Percentiles rank a stretch among this genome's conserved stretches.
These are phyloP conservation scores for Tipula vernalis DNA, from an alignment of 2,888 invertebrate species.

Conservation along the genomic window DNA sequence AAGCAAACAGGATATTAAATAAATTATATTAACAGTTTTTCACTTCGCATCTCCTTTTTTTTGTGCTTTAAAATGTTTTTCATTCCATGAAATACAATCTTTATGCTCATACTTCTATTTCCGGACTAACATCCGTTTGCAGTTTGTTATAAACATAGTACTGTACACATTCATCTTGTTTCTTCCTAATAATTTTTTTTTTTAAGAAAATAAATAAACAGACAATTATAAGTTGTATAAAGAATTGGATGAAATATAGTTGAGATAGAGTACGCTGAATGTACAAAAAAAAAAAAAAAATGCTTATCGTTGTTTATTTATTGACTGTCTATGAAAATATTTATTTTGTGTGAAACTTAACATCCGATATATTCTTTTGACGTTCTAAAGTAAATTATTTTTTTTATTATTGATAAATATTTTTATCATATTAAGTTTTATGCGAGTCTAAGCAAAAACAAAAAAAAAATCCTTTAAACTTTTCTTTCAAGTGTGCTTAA, in stretches of 20 bases:
- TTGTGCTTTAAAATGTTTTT: not conserved
- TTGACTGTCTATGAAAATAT: not conserved
- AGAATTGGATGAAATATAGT: not conserved
- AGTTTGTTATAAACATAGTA: not conserved
- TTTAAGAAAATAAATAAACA: not conserved
- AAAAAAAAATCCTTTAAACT: not conserved
- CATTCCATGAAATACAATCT: not conserved
- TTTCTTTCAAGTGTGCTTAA: not conserved
- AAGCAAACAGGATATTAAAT: not conserved
- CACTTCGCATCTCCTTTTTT: not conserved
- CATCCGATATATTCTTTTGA: not conserved
- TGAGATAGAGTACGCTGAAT: not conserved
- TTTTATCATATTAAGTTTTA: not conserved
- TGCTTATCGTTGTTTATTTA: not conserved
- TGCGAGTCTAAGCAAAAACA: not conserved
- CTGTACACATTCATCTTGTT: not conserved
- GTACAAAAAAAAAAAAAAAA: not conserved
- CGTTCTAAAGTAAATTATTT: not conserved
- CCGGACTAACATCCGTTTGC: not conserved
- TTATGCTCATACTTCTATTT: not conserved
- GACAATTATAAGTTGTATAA: not conserved
- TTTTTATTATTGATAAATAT: not conserved
- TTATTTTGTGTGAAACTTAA: not conserved
- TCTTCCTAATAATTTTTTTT: not conserved
- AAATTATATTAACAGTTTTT: slow-evolving; percentile 4